Evolutionary conservation across 2,113 vertebrate species (phyloP).

Genomic region (Cebus imitator): DNA sequence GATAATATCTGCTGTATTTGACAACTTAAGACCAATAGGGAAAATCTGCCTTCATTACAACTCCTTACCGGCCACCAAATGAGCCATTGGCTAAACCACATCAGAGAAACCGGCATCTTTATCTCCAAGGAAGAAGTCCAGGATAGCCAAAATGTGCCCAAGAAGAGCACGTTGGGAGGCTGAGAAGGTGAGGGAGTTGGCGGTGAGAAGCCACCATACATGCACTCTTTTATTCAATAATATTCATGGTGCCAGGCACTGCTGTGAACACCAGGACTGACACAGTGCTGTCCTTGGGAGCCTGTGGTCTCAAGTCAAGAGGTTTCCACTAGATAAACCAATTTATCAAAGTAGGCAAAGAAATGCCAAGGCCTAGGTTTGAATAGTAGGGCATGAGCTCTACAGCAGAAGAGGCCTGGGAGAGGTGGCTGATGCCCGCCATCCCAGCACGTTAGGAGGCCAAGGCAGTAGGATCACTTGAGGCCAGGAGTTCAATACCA

Average conservation of each 20-base stretch:
- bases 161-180: neutral
- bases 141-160: neutral
- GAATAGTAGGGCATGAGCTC: neutral
- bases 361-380: neutral
- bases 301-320: neutral
- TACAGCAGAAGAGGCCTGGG: neutral
- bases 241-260: neutral
- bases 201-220: neutral
- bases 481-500: too few species aligned
- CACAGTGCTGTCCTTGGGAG: neutral
- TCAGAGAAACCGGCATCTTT: neutral
- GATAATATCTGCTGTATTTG: neutral
- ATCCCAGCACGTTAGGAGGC: too few species aligned
- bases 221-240: neutral
- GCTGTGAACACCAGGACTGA: neutral
- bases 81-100: neutral
- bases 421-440: too few species aligned
- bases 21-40: neutral
- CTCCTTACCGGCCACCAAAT: neutral
- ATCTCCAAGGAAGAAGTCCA: neutral
- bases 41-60: neutral
- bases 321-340: neutral
- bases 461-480: too few species aligned
- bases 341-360: neutral
- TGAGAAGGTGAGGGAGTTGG: neutral